phyloP scores from a whole-genome alignment of 2,888 invertebrate species.

The Drosophila leonis region DNA sequence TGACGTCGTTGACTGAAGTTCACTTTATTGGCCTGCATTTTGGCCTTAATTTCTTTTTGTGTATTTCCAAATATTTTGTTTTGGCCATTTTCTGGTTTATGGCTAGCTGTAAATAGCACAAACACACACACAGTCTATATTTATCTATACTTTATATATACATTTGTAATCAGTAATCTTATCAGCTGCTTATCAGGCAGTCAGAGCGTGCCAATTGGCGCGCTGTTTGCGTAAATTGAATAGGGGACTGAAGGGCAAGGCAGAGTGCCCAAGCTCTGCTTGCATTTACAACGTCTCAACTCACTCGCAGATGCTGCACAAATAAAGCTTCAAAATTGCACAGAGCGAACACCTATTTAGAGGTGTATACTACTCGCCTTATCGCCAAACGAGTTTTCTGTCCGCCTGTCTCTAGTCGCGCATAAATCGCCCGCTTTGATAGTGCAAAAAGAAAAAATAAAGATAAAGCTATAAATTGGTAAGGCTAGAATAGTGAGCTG shows the following conservation, averaged over 20 bases:
- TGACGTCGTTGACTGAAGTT: constrained; percentile 37
- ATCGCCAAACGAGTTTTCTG: constrained; percentile 42
- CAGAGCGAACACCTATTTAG: background rate
- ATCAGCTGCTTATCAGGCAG: constrained; percentile 52
- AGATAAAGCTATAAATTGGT: constrained; percentile 1
- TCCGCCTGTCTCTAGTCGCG: constrained; percentile 8
- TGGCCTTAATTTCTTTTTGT: constrained; percentile 28
- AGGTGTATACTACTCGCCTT: background rate
- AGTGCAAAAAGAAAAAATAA: constrained; percentile 15
- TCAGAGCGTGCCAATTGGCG: constrained; percentile 31
- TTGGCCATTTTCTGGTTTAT: constrained; percentile 24
- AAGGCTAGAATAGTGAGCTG: background rate
- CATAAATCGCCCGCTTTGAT: constrained; percentile 33
- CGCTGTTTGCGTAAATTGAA: constrained; percentile 7
- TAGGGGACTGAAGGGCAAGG: background rate
- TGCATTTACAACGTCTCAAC: background rate
- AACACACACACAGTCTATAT: background rate
- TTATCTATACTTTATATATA: background rate
- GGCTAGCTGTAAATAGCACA: constrained; percentile 15
- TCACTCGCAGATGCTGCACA: constrained; percentile 22
- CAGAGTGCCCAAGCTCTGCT: background rate
- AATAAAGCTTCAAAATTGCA: constrained; percentile 1
- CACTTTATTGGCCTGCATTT: constrained; percentile 31
- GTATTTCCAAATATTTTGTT: constrained; percentile 19
- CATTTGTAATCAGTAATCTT: constrained; percentile 8